Evolutionary conservation across 2,797 vertebrate species (phyloP).

Genomic region (Margarornis squamiger): DNA sequence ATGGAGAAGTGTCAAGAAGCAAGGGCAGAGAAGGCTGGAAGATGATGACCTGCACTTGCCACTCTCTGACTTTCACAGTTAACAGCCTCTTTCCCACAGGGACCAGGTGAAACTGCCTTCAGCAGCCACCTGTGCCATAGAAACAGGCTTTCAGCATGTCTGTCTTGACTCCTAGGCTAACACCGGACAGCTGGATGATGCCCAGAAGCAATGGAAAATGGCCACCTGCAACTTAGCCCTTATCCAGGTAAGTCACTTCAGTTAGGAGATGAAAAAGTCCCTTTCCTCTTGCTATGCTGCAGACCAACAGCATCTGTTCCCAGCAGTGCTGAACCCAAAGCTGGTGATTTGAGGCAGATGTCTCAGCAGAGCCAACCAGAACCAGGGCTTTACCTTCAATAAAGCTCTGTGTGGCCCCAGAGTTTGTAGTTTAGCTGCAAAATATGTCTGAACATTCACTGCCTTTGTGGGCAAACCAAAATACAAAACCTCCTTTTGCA

Average conservation of each 20-base stretch:
- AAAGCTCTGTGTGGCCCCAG: background rate
- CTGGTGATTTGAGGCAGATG: background rate
- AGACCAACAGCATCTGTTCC: background rate
- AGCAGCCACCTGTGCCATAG: background rate
- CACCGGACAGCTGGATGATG: conserved; percentile 92
- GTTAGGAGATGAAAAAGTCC: background rate
- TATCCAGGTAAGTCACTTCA: conserved; percentile 85
- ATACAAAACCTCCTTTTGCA: background rate
- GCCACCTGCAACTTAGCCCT: conserved; percentile 92
- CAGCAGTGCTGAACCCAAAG: background rate
- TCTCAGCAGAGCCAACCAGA: background rate
- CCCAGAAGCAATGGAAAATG: conserved; percentile 87
- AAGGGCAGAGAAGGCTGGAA: background rate
- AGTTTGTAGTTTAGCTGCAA: background rate
- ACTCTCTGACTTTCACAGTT: background rate
- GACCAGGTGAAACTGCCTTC: background rate
- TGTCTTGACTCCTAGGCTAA: conserved; percentile 83
- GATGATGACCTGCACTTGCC: accelerated
- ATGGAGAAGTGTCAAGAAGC: background rate
- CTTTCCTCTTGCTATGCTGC: background rate
- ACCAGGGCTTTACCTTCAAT: background rate
- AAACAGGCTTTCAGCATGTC: background rate
- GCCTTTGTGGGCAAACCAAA: background rate
- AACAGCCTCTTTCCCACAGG: background rate
- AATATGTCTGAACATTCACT: background rate